Conservation (phyloP, 2,888 invertebrate species). For the Drosophila meridionalis region DNA sequence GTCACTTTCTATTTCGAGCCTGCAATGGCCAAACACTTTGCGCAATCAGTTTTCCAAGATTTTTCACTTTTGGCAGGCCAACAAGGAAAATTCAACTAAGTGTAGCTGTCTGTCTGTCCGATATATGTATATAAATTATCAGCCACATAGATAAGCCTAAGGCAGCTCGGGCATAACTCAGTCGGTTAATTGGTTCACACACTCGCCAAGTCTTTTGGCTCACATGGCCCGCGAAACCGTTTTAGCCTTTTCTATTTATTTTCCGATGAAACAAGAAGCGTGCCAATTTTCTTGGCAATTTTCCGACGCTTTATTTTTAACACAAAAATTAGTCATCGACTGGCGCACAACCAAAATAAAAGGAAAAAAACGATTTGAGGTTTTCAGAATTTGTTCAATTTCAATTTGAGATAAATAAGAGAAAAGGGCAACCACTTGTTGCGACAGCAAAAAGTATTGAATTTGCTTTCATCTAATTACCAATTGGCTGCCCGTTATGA, state of each 20-base stretch:
- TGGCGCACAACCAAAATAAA: constrained; percentile 3
- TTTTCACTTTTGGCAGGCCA: constrained; percentile 36
- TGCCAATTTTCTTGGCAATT: constrained; percentile 75
- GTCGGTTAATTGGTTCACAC: constrained; percentile 73
- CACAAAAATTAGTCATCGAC: constrained; percentile 67
- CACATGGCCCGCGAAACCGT: not conserved
- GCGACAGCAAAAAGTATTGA: constrained; percentile 30
- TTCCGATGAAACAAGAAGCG: constrained; percentile 62
- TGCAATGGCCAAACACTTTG: constrained; percentile 26
- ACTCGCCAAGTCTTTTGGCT: constrained; percentile 38
- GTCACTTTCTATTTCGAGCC: constrained; percentile 58
- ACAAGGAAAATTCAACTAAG: constrained; percentile 24
- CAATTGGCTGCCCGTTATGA: constrained; percentile 32
- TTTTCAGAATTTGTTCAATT: constrained; percentile 35
- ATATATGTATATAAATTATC: constrained; percentile 13
- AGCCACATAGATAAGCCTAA: constrained; percentile 39
- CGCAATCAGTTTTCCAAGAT: constrained; percentile 16
- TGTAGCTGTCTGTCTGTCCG: not conserved
- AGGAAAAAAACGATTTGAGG: constrained; percentile 26
- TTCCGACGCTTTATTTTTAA: constrained; percentile 68
- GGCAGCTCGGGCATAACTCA: constrained; percentile 64
- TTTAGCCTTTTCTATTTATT: constrained; percentile 11
- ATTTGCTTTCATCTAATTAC: constrained; percentile 36
- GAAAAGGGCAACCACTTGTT: constrained; percentile 61
- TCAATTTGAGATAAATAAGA: constrained; percentile 30